Evolutionary conservation across 2,888 invertebrate species (phyloP).

Genomic region (Limnephilus lunatus): DNA sequence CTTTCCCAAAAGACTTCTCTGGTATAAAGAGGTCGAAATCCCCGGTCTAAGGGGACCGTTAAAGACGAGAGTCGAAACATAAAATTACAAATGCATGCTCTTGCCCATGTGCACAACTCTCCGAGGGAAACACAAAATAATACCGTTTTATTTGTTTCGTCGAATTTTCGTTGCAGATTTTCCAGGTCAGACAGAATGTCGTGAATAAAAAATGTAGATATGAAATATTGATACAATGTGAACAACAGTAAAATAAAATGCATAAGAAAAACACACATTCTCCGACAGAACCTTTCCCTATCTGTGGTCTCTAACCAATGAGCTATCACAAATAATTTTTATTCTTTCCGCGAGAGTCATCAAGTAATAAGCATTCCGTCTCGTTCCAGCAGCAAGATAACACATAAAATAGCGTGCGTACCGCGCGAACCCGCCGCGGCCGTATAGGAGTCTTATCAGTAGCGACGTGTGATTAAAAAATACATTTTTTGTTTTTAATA

Average conservation of each 20-base stretch:
- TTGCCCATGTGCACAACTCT: not conserved
- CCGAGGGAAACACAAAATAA: not conserved
- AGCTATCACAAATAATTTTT: too few species aligned
- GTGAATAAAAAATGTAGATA: not conserved
- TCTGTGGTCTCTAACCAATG: too few species aligned
- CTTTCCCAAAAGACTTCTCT: not conserved
- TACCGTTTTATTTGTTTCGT: not conserved
- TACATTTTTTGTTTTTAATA: too few species aligned
- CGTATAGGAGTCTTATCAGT: too few species aligned
- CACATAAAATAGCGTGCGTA: too few species aligned
- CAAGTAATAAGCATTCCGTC: too few species aligned
- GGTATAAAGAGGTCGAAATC: not conserved
- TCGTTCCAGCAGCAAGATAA: too few species aligned
- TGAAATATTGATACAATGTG: not conserved
- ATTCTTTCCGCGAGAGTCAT: too few species aligned
- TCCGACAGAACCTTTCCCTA: too few species aligned
- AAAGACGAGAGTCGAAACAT: not conserved
- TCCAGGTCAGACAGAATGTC: not conserved
- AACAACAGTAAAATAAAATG: not conserved
- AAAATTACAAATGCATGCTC: not conserved
- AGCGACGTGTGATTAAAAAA: too few species aligned
- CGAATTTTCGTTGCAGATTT: not conserved
- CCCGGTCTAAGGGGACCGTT: not conserved
- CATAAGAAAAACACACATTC: too few species aligned
- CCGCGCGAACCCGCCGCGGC: too few species aligned